These are phyloP conservation scores for Chondrosia reniformis DNA, from an alignment of 37 sponge, comb jelly and placozoan species.

Conservation along the genomic window DNA sequence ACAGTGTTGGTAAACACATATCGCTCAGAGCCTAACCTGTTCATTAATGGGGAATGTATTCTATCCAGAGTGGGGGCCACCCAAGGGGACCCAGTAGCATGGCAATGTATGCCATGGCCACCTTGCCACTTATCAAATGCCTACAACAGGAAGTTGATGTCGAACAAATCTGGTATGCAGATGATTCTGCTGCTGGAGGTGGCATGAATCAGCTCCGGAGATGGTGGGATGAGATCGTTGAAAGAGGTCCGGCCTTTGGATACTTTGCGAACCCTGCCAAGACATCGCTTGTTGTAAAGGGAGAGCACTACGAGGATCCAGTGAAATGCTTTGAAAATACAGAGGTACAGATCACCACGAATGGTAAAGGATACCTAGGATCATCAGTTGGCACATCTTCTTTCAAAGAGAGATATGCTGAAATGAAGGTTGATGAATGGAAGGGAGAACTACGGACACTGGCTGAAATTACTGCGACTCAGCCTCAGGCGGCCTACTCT, in stretches of 20 bases:
- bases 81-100: no score
- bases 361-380: neutral
- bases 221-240: slow-evolving; percentile 4
- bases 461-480: neutral
- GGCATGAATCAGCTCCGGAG: neutral
- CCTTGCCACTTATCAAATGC: neutral
- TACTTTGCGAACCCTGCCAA: neutral
- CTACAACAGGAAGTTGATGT: neutral
- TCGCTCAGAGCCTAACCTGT: no score
- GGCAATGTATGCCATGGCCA: slow-evolving; percentile 10
- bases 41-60: no score
- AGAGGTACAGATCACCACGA: slow-evolving; percentile 1
- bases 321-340: neutral
- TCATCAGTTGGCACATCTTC: slow-evolving; percentile 6
- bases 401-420: neutral
- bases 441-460: neutral
- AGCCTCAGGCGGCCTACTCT: neutral
- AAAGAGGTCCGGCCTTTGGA: neutral
- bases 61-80: no score
- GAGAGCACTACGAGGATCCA: neutral
- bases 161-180: neutral
- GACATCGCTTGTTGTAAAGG: neutral
- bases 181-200: neutral
- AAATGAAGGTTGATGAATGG: neutral
- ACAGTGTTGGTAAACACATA: no score